Conservation (phyloP, 2,113 vertebrate species). For the Pituophis catenifer region DNA sequence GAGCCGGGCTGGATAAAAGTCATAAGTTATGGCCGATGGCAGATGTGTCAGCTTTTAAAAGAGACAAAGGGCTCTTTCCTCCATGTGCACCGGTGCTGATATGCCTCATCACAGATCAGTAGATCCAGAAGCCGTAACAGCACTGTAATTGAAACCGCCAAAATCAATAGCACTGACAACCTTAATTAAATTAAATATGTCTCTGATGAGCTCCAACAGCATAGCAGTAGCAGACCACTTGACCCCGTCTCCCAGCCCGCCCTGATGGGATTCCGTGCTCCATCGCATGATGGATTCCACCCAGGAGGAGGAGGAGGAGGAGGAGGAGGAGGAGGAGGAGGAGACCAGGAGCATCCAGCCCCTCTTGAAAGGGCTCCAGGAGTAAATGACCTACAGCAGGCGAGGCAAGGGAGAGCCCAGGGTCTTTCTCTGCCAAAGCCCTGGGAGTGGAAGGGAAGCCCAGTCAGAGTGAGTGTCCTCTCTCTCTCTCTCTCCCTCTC, state of each 20-base stretch:
- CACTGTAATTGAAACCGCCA: constrained; percentile 95
- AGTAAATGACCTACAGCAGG: constrained; percentile 43
- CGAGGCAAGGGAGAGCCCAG: background rate
- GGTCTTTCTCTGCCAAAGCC: background rate
- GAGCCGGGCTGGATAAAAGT: constrained; percentile 78
- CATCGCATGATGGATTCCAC: constrained; percentile 76
- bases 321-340: constrained; percentile 57
- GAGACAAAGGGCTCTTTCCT: constrained; percentile 87
- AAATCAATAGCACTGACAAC: constrained; percentile 97
- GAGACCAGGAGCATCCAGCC: constrained; percentile 43
- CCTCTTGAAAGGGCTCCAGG: constrained; percentile 60
- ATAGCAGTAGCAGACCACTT: constrained; percentile 71
- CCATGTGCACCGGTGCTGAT: constrained; percentile 96
- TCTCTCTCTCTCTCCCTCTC: background rate
- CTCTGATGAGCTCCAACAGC: constrained; percentile 78
- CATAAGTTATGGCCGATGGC: constrained; percentile 87
- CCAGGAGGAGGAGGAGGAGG: constrained; percentile 65
- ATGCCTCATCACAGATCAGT: constrained; percentile 96
- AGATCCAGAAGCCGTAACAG: constrained; percentile 94
- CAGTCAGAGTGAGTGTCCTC: background rate
- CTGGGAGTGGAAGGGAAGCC: background rate
- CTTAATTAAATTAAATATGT: constrained; percentile 99
- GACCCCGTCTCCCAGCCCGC: constrained; percentile 69
- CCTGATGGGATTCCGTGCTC: constrained; percentile 67
- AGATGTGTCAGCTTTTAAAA: constrained; percentile 82